Base-by-base conservation (phyloP, 2,888 invertebrate genomes). In the Rotaria magnacalcarata region DNA sequence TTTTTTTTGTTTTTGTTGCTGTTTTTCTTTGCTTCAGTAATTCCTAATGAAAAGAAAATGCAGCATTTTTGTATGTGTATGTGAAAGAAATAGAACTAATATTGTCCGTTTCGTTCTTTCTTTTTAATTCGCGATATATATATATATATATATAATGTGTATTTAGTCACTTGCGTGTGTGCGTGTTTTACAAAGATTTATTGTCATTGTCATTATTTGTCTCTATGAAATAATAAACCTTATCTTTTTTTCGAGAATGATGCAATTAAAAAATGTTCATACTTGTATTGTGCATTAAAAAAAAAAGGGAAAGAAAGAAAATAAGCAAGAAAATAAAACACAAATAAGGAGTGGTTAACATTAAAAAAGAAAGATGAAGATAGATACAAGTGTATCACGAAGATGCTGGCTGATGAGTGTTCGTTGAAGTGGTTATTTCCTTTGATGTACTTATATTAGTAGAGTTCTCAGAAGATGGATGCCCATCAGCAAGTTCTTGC, bases 401-500 rank as follows among this genome's bases (percentile, higher is more conserved):
- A 34, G 67, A 67, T 67, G 27, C 34, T 27, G 19, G 19, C 10
- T 67, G 67, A 34, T 67, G 67, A 67, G 1, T 67, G 34, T 16
- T 3, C 10, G 67, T 34, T 67, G 67, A 19, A 34, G 34, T 14
- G 19, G 19, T 34, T 16, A 41, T 67, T 67, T 67, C 67, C 3
- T 34, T 67, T 1, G 67, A 34, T 67, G 34, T 27, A 16, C 6
- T 67, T 2, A 14, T 67, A 27, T 14, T 67, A 4, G 16, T 52
- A 16, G 67, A 5, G 3, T 16, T 34, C 16, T 16, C 3, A 19
- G 67, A 19, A 34, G 34, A 14, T 34, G 34, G 67, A 11, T 80
- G 80, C 21, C 47, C 47, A 47, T 80, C 80, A 47, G 80, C 80
- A 24, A 80, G 47, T 80, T 80, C 80, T 80, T 80, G 80, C 80